Evolutionary conservation across 2,113 vertebrate genomes (phyloP), one percentile per base, ranked within the genome.

Genomic region (Gymnorhina tibicen): DNA sequence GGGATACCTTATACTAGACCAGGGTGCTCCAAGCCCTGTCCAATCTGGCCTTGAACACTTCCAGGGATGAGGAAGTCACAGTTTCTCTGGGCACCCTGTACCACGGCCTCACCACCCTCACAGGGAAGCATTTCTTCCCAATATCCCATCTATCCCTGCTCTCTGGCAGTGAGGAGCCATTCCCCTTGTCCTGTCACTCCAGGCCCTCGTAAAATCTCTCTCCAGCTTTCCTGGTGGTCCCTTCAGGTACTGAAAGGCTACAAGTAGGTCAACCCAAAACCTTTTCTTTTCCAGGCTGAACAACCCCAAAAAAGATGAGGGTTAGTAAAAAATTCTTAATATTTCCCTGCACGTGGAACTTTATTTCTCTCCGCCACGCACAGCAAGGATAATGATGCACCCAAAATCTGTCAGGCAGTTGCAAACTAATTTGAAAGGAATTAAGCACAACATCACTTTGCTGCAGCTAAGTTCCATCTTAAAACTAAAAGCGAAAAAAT

Each of bases 31-130:
- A 32, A 59, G 6, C 11, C 53, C 50, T 11, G 4, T 28, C 33
- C 86, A 89, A 0, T 8, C 59, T 59, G 86, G 35, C 59, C 69
- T n/a, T 1, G 39, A 6, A 1, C 78, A 30, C 23, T 53, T 0
- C 46, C 69, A 82, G 62, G 62, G 87, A 82, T 75, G 60, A 60
- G 33, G 24, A 44, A 89, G 87, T 7, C 33, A 0, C 77, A 67
- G 39, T 46, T 13, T 0, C 22, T 52, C 39, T 60, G 68, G 13
- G 32, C 27, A 69, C 11, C 30, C 55, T 53, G 28, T 4, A 13
- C 64, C n/a, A 72, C 47, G 18, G 11, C 47, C 30, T 49, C 1
- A 1, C 1, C 60, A 15, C 6, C 24, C n/a, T 75, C 0, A 0
- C n/a, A 60, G 20, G 13, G 2, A 62, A 7, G 1, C 41, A 47